phyloP scores from a whole-genome alignment of 1,140 invertebrate genomes.

The Doryteuthis pealeii region DNA sequence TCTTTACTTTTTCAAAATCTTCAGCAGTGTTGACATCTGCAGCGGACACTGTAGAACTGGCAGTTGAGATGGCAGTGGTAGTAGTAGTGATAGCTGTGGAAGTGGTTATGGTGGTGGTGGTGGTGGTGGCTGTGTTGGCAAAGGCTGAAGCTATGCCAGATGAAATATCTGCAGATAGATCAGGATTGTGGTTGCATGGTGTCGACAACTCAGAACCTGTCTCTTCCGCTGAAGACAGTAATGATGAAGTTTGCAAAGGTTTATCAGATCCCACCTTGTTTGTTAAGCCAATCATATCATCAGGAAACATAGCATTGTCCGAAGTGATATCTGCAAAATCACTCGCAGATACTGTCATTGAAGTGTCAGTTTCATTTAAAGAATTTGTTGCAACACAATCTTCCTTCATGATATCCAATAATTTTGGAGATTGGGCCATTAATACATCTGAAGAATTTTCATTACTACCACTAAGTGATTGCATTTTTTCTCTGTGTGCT shows the following conservation, averaged over 20 bases:
- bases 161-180: background rate
- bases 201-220: background rate
- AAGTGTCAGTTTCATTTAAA: background rate
- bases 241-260: background rate
- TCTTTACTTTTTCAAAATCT: slow-evolving; percentile 17
- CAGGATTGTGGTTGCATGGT: slow-evolving; percentile 1
- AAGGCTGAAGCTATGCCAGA: background rate
- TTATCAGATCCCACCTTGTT: background rate
- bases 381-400: background rate
- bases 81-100: background rate
- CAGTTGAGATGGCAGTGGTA: background rate
- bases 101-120: background rate
- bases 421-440: background rate
- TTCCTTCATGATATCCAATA: slow-evolving; percentile 12
- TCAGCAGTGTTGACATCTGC: background rate
- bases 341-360: background rate
- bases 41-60: background rate
- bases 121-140: background rate
- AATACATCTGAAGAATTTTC: background rate
- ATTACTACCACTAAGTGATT: background rate
- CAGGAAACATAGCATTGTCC: slow-evolving; percentile 51
- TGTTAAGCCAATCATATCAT: slow-evolving; percentile 10
- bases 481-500: background rate
- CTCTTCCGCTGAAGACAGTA: background rate
- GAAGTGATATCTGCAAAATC: slow-evolving; percentile 22